These are phyloP conservation scores for Colius striatus DNA, from an alignment of 2,113 vertebrate species.

Conservation along the genomic window DNA sequence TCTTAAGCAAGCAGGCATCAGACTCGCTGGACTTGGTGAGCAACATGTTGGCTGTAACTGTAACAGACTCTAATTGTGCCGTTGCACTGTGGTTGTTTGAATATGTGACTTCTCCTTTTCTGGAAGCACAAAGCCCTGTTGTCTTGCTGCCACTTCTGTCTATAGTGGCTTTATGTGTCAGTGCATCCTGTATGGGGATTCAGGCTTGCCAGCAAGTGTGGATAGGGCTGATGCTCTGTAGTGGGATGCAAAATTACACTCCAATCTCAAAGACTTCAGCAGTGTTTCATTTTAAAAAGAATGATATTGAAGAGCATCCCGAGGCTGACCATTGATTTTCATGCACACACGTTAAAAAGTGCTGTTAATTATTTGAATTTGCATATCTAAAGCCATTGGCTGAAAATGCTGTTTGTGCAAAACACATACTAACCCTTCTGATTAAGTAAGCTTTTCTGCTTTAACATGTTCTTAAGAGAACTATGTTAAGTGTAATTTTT, in stretches of 20 bases:
- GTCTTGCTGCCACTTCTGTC: not conserved
- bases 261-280: not conserved
- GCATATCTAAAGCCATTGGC: not conserved
- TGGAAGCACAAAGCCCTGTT: not conserved
- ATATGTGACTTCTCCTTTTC: not conserved
- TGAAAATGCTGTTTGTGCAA: not conserved
- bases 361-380: not conserved
- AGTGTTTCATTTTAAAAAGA: not conserved
- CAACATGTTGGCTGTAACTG: not conserved
- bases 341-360: not conserved
- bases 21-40: constrained; percentile 80
- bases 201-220: not conserved
- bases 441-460: not conserved
- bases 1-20: constrained; percentile 15
- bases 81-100: not conserved
- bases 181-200: not conserved
- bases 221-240: not conserved
- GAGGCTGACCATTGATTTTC: not conserved
- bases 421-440: not conserved
- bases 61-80: not conserved
- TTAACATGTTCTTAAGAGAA: not conserved
- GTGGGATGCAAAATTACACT: not conserved
- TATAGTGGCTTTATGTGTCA: not conserved
- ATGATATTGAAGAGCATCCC: not conserved
- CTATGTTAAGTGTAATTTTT: not conserved